Evolutionary conservation across 2,888 invertebrate species (phyloP).

Genomic region (Andrena marginata): DNA sequence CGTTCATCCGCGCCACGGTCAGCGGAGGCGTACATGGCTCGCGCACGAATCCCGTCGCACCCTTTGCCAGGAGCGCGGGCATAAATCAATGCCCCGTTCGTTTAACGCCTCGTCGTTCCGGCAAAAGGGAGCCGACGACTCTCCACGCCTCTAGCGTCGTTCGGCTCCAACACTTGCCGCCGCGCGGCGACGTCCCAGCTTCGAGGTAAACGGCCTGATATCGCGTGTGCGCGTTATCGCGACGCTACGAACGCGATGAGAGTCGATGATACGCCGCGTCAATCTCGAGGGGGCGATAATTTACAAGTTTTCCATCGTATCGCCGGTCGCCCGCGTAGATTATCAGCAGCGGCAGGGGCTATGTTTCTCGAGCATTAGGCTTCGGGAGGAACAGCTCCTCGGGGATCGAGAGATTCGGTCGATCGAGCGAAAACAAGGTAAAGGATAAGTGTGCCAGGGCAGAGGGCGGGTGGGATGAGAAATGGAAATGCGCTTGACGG

Average conservation of each 20-base stretch:
- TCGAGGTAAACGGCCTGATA: constrained; percentile 33
- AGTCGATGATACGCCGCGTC: constrained; percentile 10
- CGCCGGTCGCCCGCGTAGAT: background rate
- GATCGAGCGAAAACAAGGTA: background rate
- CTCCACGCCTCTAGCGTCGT: constrained; percentile 44
- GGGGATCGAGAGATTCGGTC: too few relatives aligned
- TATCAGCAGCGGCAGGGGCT: background rate
- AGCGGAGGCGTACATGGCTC: constrained; percentile 46
- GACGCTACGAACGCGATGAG: constrained; percentile 1
- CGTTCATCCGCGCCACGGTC: constrained; percentile 49
- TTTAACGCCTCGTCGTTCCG: constrained; percentile 68
- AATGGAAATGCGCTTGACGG: background rate
- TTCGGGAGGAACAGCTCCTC: background rate
- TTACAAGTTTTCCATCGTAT: constrained; percentile 17
- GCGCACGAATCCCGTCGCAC: constrained; percentile 25
- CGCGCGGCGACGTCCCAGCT: constrained; percentile 8
- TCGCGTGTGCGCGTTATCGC: constrained; percentile 22
- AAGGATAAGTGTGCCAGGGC: background rate
- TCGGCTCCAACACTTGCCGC: constrained; percentile 20
- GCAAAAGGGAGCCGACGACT: constrained; percentile 34
- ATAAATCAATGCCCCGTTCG: constrained; percentile 78
- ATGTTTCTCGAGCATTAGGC: background rate
- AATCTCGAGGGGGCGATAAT: constrained; percentile 5
- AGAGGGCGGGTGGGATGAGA: too few relatives aligned
- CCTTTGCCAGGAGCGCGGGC: constrained; percentile 42